phyloP scores from a whole-genome alignment of 2,797 vertebrate genomes.

The Graptemys geographica region DNA sequence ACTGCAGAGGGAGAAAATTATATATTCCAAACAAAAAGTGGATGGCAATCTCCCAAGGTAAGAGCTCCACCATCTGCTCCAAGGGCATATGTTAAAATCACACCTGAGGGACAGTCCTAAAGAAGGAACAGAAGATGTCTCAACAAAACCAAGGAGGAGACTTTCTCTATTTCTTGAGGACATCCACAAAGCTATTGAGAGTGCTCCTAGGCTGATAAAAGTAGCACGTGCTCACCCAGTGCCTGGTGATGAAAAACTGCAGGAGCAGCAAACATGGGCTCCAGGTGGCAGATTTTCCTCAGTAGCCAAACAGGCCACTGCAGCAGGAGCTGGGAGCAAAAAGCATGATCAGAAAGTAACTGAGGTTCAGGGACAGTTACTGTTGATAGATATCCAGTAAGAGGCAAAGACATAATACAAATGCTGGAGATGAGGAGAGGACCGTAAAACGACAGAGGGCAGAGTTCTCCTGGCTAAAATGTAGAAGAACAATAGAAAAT shows the following conservation, averaged over 20 bases:
- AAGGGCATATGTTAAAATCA: neutral
- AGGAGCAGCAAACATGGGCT: neutral
- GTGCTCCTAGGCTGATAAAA: neutral
- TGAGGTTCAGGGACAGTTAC: neutral
- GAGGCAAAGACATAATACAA: neutral
- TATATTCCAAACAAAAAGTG: neutral
- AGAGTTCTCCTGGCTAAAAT: neutral
- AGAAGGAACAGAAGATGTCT: neutral
- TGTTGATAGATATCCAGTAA: neutral
- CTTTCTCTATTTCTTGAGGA: neutral
- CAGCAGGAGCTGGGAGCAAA: accelerated
- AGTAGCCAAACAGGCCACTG: accelerated
- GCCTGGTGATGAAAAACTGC: neutral
- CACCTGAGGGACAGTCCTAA: neutral
- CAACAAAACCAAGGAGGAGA: neutral
- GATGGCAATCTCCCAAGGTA: neutral
- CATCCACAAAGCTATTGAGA: too few relatives aligned
- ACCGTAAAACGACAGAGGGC: accelerated
- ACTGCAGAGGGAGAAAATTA: too few relatives aligned
- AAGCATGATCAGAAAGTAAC: accelerated
- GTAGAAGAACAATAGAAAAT: neutral
- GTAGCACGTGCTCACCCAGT: accelerated
- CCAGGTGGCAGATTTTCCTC: neutral
- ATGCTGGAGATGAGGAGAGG: neutral
- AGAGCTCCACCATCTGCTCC: neutral